These are phyloP conservation scores for Bombus pascuorum DNA, from an alignment of 1,140 invertebrate genomes.

Conservation along the genomic window DNA sequence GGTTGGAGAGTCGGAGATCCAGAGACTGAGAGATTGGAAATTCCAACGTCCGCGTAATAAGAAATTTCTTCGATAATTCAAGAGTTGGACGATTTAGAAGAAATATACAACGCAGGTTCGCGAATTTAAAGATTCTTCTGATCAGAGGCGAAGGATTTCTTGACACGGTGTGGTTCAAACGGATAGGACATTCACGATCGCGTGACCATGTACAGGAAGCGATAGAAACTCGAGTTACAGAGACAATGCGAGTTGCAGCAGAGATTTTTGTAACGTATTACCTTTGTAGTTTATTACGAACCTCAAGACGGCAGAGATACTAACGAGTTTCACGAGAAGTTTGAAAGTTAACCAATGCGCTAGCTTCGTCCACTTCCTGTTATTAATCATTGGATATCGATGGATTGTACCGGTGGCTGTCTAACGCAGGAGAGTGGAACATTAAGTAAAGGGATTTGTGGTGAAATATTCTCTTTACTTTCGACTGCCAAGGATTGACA, in stretches of 20 bases:
- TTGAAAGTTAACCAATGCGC: not conserved
- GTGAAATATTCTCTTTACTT: not conserved
- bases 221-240: not conserved
- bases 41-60: too few relatives aligned
- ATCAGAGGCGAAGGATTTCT: not conserved
- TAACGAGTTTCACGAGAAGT: not conserved
- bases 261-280: not conserved
- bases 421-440: not conserved
- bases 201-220: slow-evolving; percentile 23
- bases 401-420: not conserved
- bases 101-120: too few relatives aligned
- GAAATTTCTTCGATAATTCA: too few relatives aligned
- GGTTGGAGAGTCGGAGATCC: too few relatives aligned
- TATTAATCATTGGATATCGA: not conserved
- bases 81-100: too few relatives aligned
- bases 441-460: not conserved
- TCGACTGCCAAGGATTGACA: not conserved
- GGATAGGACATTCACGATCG: slow-evolving; percentile 1
- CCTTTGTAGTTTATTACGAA: slow-evolving; percentile 4
- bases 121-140: not conserved
- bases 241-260: slow-evolving; percentile 1
- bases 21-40: too few relatives aligned
- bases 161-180: not conserved
- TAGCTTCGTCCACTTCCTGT: not conserved
- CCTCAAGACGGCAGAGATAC: too few relatives aligned